Base-by-base conservation (phyloP, 2,113 vertebrate genomes). In the Ploceus nigricollis region DNA sequence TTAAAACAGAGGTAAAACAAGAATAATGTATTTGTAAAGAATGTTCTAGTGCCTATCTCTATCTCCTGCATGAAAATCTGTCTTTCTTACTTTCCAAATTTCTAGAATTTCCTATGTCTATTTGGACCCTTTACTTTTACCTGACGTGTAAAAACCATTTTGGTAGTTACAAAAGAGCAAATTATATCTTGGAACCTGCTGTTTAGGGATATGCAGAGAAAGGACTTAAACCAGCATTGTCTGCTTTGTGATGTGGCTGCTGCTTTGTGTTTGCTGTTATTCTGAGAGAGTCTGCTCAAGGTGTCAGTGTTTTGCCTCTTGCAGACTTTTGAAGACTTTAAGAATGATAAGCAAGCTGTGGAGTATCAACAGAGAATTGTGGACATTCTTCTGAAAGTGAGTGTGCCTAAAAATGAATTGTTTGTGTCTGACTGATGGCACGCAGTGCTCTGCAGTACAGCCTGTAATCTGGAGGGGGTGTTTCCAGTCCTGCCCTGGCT, bases 311-410 rank as follows among this genome's bases (percentile, higher is more conserved):
- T 73, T 96, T 94, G 54, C 88, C n/a, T 86, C 51, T 95, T 96
- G 35, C 96, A 99, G 99, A 99, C 99, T n/a, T 99, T 99, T 98
- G 99, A 99, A 97, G 99, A 99, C 97, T 99, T 99, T 87, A 99
- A 99, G 97, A 99, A 99, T 96, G 99, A 99, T 96, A 99, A 99
- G 82, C 99, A 99, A 98, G 99, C 99, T 73, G 98, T 99, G 79
- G 99, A 99, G 89, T 99, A 99, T 94, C 99, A 99, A 85, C 99
- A 99, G 95, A 98, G 99, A 94, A 99, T 99, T 71, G 99, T 99
- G 96, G 99, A 99, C 97, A 99, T 99, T 91, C 98, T 99, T 92
- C 98, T 99, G 42, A 99, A 99, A 98, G 99, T 99, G 96, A 97
- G 96, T 89, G 20, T 48, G 28, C 68, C 60, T 81, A 15, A 63